Evolutionary conservation across 2,797 vertebrate species (phyloP), one percentile per base, ranked within the genome.

Genomic region (Pangasius krempfi): DNA sequence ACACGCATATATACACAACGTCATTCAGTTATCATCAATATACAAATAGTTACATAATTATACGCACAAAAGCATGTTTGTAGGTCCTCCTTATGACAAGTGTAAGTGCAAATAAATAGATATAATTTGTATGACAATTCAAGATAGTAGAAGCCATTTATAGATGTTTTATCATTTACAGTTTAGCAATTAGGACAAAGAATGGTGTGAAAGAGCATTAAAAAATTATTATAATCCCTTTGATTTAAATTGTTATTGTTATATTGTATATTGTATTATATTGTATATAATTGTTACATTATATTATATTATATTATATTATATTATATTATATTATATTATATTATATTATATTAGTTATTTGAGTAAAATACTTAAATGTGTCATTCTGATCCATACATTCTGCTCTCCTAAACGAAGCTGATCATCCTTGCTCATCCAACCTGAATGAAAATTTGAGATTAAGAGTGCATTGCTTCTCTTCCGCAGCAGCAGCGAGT

Each of bases 401-500:
- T 75, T 50, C 47, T 47, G 10, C 22, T 72, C 14, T 72, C 18
- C 33, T 75, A 47, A 47, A 47, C 44, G 16, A 76, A 22, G 9
- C 13, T 62, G 56, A 25, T 62, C 37, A 52, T 37, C 47, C 25
- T 16, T 44, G 70, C 33, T 54, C 25, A 27, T 62, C 4, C 33
- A 50, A 14, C 20, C 52, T 22, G 18, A 58, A 44, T 44, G 37
- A 44, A 60, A 25, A 82, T 58, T 44, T 30, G 5, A 10, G 16
- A 64, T 56, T 47, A 91, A 47, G 12, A 16, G 12, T 30, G 27
- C 47, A 86, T 56, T 40, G 66, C 44, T 50, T 84, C 47, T 86
- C 25, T 82, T n/a, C 37, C 40, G 22, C 62, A 84, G 86, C 82
- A 64, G 62, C 85, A 92, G 93, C 4, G 91, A 95, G 93, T 93